phyloP scores from a whole-genome alignment of 2,113 vertebrate species.

The Ursus arctos region DNA sequence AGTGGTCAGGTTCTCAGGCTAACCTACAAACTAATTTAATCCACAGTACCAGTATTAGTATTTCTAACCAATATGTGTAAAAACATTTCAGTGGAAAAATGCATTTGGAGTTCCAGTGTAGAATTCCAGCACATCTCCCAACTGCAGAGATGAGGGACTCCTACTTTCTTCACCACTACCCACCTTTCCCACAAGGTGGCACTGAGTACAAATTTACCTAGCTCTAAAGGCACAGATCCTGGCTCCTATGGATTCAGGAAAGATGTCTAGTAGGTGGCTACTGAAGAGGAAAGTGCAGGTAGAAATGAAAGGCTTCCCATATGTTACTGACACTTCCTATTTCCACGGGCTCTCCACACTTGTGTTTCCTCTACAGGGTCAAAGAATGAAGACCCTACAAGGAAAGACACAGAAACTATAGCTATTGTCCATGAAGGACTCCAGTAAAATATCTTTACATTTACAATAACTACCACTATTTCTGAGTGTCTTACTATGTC shows the following conservation, averaged over 20 bases:
- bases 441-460: neutral
- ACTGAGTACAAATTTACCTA: neutral
- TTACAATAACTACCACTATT: slow-evolving; percentile 9
- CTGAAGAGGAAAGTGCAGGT: neutral
- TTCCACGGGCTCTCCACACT: neutral
- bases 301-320: neutral
- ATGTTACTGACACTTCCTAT: neutral
- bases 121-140: neutral
- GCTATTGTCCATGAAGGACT: neutral
- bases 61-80: neutral
- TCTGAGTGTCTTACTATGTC: neutral
- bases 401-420: neutral
- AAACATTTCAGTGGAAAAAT: neutral
- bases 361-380: neutral
- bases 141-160: neutral
- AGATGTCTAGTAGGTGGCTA: neutral
- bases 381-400: neutral
- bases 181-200: neutral
- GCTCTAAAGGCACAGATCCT: neutral
- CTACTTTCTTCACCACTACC: neutral
- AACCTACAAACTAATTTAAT: slow-evolving; percentile 29
- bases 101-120: neutral
- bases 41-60: neutral
- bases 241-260: neutral
- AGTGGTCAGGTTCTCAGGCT: neutral